Base-by-base conservation (phyloP, 2,888 invertebrate genomes). In the Caenorhabditis uteleia region DNA sequence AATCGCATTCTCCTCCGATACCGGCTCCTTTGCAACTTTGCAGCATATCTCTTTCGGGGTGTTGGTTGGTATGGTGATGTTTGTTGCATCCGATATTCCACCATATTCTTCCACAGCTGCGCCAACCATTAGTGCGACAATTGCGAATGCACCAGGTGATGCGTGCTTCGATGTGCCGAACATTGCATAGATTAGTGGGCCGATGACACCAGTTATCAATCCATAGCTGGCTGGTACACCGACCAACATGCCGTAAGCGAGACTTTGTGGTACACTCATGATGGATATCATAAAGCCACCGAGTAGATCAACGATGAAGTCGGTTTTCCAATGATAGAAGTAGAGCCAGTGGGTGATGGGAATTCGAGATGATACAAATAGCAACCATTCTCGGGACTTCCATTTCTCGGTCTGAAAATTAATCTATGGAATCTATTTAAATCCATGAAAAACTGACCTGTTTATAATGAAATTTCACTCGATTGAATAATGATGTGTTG, bases 151-250 rank as follows among this genome's bases (percentile, higher is more conserved):
- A 6, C 77, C 77, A 87, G 93, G 90, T 3, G 93, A 93, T 20
- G 91, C 88, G 82, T 94, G 94, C 49, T 89, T 89, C 0, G 93
- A 93, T 0, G 92, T 92, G 46, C 93, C 93, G 74, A 93, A 88
- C 62, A 92, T 84, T 61, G 90, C 89, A 84, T 94, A 94, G 14
- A 92, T 85, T 10, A 94, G 86, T 0, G 92, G 91, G 0, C 93
- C 92, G 85, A 93, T 92, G 85, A 94, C 92, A 0, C 92, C 93
- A 88, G 91, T 92, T 84, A 92, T 91, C 5, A 88, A 84, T 5
- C 88, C 88, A 73, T 83, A 85, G n/a, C 85, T 84, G 3, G 87
- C 85, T 5, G 85, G 84, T 10, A 86, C 77, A 3, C 83, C 84
- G 8, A 86, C 85, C 68, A 87, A 77, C 75, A 85, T 82, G 26